Evolutionary conservation across 2,797 vertebrate genomes (phyloP).

Genomic region (Lophotriccus pileatus): DNA sequence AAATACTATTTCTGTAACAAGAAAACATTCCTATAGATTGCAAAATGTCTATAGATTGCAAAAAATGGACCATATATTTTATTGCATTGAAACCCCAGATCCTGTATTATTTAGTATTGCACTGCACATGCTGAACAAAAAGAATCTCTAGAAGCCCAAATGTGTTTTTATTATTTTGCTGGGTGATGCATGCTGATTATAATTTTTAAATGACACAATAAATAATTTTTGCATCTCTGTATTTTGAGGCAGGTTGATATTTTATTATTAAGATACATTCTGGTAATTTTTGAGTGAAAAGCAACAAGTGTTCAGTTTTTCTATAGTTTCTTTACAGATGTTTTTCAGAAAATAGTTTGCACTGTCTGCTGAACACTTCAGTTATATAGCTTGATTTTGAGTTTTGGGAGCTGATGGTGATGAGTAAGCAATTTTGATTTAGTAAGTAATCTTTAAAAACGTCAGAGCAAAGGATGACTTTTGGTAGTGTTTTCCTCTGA

Average conservation of each 20-base stretch:
- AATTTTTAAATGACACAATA: not conserved
- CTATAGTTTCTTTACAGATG: not conserved
- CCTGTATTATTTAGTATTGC: not conserved
- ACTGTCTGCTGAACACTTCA: not conserved
- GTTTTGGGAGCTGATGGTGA: not conserved
- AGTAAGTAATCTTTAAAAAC: not conserved
- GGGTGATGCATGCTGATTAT: not conserved
- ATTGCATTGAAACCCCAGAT: not conserved
- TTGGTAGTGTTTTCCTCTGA: not conserved
- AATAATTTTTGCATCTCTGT: not conserved
- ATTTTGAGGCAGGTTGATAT: not conserved
- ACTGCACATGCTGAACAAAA: not conserved
- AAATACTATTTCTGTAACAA: not conserved
- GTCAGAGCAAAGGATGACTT: not conserved
- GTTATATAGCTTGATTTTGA: not conserved
- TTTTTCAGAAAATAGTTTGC: not conserved
- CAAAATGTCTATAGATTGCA: not conserved
- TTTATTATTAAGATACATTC: not conserved
- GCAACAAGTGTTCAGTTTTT: conserved; percentile 37
- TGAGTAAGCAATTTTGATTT: not conserved
- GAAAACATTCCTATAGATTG: not conserved
- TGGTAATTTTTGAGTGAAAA: not conserved
- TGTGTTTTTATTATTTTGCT: not conserved
- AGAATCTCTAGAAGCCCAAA: not conserved
- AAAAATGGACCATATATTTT: not conserved